Base-by-base conservation (phyloP, 2,113 vertebrate species). In the Grallaria varia region DNA sequence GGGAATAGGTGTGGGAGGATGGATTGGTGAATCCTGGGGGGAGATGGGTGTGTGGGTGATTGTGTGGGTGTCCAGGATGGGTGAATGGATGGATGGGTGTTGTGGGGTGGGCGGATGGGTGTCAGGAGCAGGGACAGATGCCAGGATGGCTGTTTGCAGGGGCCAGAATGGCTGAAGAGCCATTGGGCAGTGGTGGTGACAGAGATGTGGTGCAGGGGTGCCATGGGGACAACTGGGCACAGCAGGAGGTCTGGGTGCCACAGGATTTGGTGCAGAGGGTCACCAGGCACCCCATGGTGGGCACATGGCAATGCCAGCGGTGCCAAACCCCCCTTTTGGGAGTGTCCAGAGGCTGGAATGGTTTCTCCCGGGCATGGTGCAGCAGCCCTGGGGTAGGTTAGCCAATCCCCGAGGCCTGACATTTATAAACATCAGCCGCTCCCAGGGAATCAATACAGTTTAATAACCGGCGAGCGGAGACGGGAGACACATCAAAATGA, bases 401-500 rank as follows among this genome's bases (percentile, higher is more conserved):
- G 66, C 68, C 9, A 6, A 31, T 96, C 95, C 95, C 90, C 0
- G 4, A 74, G 59, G 95, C 73, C 84, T 93, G 96, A 95, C 96
- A 94, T 97, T 97, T 96, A 95, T 96, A 96, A 97, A 95, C 96
- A 97, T 92, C 97, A 96, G 92, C 91, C 1, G 82, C 90, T 88
- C 93, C 89, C 10, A 1, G 89, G 74, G 95, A 96, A 96, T 96
- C 97, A 93, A 96, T 96, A 95, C 67, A 79, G 96, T 97, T 96
- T 97, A 97, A 97, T 96, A 97, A 97, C 95, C 55, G 31, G 81
- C 80, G 24, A 93, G 87, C 85, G 28, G 94, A 95, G 97, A 96
- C n/a, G 67, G 95, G 96, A 97, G 96, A 91, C 97, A 91, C 94
- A 95, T 95, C 96, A 93, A 96, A 94, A 94, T 93, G 95, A 95